phyloP scores from a whole-genome alignment of 2,888 invertebrate species.

The Hermaeophaga mercurialis region DNA sequence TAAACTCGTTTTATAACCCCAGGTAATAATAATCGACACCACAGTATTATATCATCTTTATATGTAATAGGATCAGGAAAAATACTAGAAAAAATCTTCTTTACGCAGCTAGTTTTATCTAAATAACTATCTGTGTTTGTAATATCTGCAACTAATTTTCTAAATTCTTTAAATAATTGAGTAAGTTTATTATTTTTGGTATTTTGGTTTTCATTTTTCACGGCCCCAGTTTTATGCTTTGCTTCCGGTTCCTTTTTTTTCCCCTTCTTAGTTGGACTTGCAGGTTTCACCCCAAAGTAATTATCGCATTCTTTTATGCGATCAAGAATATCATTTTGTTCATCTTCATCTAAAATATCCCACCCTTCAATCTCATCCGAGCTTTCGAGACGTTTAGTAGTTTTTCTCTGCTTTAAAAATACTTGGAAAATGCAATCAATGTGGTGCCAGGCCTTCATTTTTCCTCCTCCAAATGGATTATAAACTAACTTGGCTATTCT shows the following conservation, averaged over 20 bases:
- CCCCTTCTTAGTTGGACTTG: conserved; percentile 30
- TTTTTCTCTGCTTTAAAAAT: conserved; percentile 77
- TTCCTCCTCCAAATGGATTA: conserved; percentile 75
- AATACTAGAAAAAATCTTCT: conserved; percentile 69
- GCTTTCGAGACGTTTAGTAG: conserved; percentile 81
- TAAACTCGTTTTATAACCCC: conserved; percentile 83
- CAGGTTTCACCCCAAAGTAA: conserved; percentile 51
- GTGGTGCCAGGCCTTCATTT: conserved; percentile 88
- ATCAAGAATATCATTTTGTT: conserved; percentile 68
- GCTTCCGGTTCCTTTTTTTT: conserved; percentile 40
- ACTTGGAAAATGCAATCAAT: conserved; percentile 79
- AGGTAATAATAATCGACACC: conserved; percentile 85
- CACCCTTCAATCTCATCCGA: conserved; percentile 81
- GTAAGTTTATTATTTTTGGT: not conserved
- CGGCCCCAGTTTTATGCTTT: conserved; percentile 31
- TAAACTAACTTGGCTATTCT: conserved; percentile 78
- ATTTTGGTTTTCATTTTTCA: conserved; percentile 7
- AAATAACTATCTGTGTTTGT: conserved; percentile 78
- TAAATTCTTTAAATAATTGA: conserved; percentile 77
- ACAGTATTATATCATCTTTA: conserved; percentile 76
- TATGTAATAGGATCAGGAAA: conserved; percentile 65
- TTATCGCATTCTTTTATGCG: conserved; percentile 69
- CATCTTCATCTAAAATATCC: conserved; percentile 68
- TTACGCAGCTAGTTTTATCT: conserved; percentile 77
- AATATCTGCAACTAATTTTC: conserved; percentile 77